phyloP scores from a whole-genome alignment of 2,797 vertebrate genomes.

The Apodemus agrarius region DNA sequence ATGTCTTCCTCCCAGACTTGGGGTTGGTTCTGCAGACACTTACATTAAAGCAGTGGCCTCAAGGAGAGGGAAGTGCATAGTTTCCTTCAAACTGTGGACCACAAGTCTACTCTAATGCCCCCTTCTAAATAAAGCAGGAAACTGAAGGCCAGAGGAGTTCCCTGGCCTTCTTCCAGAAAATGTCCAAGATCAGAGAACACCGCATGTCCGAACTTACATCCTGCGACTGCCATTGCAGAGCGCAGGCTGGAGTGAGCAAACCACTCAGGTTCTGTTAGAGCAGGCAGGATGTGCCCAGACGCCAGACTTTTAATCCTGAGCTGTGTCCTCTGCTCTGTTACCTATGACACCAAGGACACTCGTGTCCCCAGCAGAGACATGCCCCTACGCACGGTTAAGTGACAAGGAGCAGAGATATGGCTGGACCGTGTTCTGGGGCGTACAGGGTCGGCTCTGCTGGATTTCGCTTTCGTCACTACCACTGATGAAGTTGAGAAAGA shows the following conservation, averaged over 20 bases:
- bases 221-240: background rate
- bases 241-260: rapidly evolving
- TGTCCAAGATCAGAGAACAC: background rate
- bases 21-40: background rate
- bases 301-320: background rate
- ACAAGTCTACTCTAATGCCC: background rate
- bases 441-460: too few species aligned
- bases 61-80: background rate
- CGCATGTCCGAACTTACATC: background rate
- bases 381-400: background rate
- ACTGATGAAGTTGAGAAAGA: background rate
- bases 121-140: constrained; percentile 23
- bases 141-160: background rate
- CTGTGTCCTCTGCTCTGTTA: background rate
- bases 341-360: background rate
- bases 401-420: background rate
- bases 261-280: background rate
- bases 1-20: background rate
- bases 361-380: background rate
- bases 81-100: background rate
- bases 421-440: background rate
- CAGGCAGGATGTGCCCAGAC: background rate
- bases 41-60: background rate
- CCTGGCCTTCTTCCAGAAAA: background rate
- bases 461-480: background rate